Evolutionary conservation across 2,113 vertebrate species (phyloP), one percentile per base, ranked within the genome.

Genomic region (Poeciliopsis retropinna): DNA sequence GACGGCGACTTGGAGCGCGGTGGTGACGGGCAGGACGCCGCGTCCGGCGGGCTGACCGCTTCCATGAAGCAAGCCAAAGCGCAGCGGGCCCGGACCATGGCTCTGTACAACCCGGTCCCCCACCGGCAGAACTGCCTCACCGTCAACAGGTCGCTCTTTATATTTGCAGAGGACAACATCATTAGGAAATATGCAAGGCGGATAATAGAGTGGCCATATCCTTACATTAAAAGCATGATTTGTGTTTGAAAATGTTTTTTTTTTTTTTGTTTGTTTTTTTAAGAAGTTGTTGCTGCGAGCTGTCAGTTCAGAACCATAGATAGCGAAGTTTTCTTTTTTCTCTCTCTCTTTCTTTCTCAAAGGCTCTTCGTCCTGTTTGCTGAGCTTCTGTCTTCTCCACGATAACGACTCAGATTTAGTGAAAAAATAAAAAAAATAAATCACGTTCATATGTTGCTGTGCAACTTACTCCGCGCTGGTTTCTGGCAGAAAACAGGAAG

Each of bases 201-300:
- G 92, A 95, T 99, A 87, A 98, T 97, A 88, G 98, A 99, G 80
- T 99, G 98, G 97, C 97, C 98, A 99, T 99, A 99, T 99, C 97
- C 97, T 99, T 98, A 92, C 57, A 30, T 27, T 15, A 27, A 19
- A 12, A 41, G 29, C 60, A 22, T 13, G 41, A 10, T 67, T 44
- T 67, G 22, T 29, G 41, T 41, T 27, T 27, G 8, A 17, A 14
- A 60, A 80, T 70, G 30, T 34, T 47, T 37, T 10, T 37, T 37
- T 10, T 37, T 37, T 37, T 9, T 37, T 37, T 37, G 34, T 37
- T 37, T 27, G 17, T 57, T 57, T 54, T 41, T 41, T 14, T 41
- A 41, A 41, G 19, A n/a, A 51, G 51, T 22, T 31, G 31, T 22
- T 57, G 4, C 6, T 11, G 12, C 10, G 3, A 30, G 31, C n/a